Evolutionary conservation across 2,797 vertebrate genomes (phyloP).

Genomic region (Otolemur crassicaudatus): DNA sequence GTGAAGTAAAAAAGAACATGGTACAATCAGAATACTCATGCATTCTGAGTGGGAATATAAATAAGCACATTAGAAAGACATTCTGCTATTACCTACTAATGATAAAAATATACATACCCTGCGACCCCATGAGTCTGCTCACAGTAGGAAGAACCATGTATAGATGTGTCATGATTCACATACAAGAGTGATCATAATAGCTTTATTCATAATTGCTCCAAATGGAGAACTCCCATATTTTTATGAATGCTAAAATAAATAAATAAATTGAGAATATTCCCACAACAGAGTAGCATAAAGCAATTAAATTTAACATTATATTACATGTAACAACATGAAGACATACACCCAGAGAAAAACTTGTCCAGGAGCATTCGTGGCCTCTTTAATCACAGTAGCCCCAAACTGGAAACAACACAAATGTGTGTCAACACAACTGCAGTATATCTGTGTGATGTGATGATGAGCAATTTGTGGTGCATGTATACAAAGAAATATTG

Average conservation of each 20-base stretch:
- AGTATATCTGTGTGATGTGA: not conserved
- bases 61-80: not conserved
- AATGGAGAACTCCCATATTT: not conserved
- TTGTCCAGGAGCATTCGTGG: not conserved
- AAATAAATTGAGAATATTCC: not conserved
- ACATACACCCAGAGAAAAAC: not conserved
- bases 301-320: not conserved
- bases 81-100: not conserved
- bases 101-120: not conserved
- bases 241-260: not conserved
- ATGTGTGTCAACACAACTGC: not conserved
- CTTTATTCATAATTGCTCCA: not conserved
- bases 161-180: not conserved
- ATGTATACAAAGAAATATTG: not conserved
- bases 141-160: not conserved
- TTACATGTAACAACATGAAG: not conserved
- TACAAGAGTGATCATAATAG: not conserved
- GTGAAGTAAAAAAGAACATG: constrained; percentile 7
- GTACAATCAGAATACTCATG: not conserved
- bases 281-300: not conserved
- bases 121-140: not conserved
- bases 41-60: not conserved
- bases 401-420: not conserved
- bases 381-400: not conserved
- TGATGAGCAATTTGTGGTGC: not conserved